Evolutionary conservation across 35 echinoderm and acorn worm species (phyloP), one percentile per base, ranked within the genome.

Genomic region (Ophiothrix spiculata): DNA sequence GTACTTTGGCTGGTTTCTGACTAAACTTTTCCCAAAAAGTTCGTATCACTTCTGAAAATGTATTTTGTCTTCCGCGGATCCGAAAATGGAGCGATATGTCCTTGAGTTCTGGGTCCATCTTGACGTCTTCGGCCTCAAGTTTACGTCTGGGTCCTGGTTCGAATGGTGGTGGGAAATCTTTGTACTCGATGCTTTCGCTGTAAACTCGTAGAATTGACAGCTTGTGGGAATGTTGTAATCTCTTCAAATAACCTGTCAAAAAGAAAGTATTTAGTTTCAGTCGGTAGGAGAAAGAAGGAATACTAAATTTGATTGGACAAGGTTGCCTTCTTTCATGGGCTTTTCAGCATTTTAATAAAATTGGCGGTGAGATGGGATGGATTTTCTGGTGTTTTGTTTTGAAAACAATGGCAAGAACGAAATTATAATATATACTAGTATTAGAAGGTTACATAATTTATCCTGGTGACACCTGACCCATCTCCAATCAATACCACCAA

Each of bases 141-240:
- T 75, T 95, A 83, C 40, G 40, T 80, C 32, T 84, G 19, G 46
- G 36, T 17, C 34, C 36, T 19, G 36, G 73, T 13, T 54, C 46
- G 25, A 90, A 85, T n/a, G 90, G 85, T 0, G 84, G 45, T 36
- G 90, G 93, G 38, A 85, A 92, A 16, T 80, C 81, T 28, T 89
- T 69, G 1, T 96, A 39, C 69, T 92, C 81, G 2, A 96, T 88
- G 13, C 75, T 77, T 32, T 96, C 86, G 42, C 90, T 96, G 89
- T 96, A 96, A 32, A 96, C 87, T 36, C 93, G 79, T 1, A 96
- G 34, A 17, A 91, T 83, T 1, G 83, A 77, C 39, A 90, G 74
- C 2, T 90, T 69, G 6, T 12, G 17, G 6, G 4, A 2, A 69
- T 1, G 3, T n/a, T 69, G 4, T 31, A 95, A 87, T 49, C 87